phyloP scores from a whole-genome alignment of 2,888 invertebrate species.

The Parascotia fuliginaria region DNA sequence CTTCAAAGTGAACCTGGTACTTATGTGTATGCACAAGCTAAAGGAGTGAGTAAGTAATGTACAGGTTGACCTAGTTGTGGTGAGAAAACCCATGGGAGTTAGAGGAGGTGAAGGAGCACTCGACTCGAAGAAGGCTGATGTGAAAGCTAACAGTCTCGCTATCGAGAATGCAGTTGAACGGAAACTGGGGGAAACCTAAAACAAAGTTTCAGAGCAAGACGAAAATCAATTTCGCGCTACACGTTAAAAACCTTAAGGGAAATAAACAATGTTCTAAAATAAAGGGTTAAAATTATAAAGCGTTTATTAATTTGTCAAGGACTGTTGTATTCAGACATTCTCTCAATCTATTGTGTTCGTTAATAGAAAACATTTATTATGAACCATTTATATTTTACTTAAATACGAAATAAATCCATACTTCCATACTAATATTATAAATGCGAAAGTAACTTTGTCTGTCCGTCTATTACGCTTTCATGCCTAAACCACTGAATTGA shows the following conservation, averaged over 20 bases:
- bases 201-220: slow-evolving; percentile 11
- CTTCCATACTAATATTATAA: too few species aligned
- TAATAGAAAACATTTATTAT: too few species aligned
- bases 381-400: too few species aligned
- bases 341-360: background rate
- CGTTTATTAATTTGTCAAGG: background rate
- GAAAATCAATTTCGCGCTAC: background rate
- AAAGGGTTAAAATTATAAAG: background rate
- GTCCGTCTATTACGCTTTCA: too few species aligned
- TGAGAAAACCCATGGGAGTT: slow-evolving; percentile 36
- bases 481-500: too few species aligned
- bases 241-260: background rate
- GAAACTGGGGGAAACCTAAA: slow-evolving; percentile 16
- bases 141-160: slow-evolving; percentile 38
- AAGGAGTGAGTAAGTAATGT: slow-evolving; percentile 37
- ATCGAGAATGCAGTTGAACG: slow-evolving; percentile 39
- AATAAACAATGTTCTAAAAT: background rate
- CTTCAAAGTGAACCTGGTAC: background rate
- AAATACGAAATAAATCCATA: too few species aligned
- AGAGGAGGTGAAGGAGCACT: slow-evolving; percentile 31
- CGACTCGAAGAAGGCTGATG: slow-evolving; percentile 24
- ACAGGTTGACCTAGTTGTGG: slow-evolving; percentile 41
- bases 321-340: background rate
- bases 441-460: too few species aligned
- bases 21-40: slow-evolving; percentile 20